Percentiles rank a stretch among this genome's conserved stretches.
These are phyloP conservation scores for Caenorhabditis auriculariae DNA, from an alignment of 2,888 invertebrate genomes.

Conservation along the genomic window DNA sequence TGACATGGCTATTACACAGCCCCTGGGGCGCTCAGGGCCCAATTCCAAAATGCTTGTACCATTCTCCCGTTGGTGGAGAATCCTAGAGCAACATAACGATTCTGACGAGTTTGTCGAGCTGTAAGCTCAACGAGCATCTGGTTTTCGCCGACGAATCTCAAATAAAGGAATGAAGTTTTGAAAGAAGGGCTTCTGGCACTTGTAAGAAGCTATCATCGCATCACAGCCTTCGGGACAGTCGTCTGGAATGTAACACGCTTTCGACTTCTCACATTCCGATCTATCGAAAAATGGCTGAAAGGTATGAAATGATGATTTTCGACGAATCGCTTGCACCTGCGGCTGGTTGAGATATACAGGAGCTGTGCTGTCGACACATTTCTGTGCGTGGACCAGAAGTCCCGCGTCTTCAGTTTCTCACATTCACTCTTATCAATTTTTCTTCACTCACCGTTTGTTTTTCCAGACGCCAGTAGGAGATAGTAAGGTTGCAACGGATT, in stretches of 20 bases:
- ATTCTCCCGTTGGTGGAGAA: conserved; percentile 21
- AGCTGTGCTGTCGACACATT: no score
- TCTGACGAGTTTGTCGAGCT: conserved; percentile 1
- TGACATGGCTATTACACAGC: no score
- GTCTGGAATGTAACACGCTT: conserved; percentile 14
- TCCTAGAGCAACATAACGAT: conserved; percentile 21
- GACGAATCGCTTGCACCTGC: no score
- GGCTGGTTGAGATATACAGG: no score
- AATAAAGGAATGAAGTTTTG: not conserved
- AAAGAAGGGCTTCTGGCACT: no score
- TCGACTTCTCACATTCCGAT: conserved; percentile 14
- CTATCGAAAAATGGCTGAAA: no score
- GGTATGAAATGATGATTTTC: no score
- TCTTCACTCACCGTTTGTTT: conserved; percentile 3
- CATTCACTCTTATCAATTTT: no score
- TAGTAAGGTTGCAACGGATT: conserved; percentile 7
- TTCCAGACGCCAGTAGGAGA: conserved; percentile 20
- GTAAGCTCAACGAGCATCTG: conserved; percentile 16
- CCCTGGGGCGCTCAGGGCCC: no score
- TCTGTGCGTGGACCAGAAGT: no score
- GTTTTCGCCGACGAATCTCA: not conserved
- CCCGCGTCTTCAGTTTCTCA: no score
- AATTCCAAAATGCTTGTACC: not conserved
- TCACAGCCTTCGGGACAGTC: conserved; percentile 14
- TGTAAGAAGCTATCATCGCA: conserved; percentile 16